Evolutionary conservation across 2,888 invertebrate species (phyloP), one percentile per base, ranked within the genome.

Genomic region (Timema podura): DNA sequence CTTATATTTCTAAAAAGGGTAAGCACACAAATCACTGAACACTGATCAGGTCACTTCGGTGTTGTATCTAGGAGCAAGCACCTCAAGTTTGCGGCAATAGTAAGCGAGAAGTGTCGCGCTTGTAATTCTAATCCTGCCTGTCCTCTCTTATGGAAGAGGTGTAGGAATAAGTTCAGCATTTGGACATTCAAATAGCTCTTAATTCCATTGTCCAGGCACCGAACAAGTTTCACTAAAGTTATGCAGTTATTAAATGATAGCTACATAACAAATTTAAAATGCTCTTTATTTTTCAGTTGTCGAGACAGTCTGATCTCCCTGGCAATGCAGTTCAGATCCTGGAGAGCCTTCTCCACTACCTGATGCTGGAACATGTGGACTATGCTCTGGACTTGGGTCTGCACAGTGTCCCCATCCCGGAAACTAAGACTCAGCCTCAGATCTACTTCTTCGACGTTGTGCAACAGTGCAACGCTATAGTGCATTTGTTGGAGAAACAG

Each of bases 361-460:
- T 99, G 16, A 87, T 96, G 76, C 87, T 88, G 2, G 97, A 99
- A 76, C 98, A 98, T 79, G 92, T 98, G 0, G 96, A 97, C 80
- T 99, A 99, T 81, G 98, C 98, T 0, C 83, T 99, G 6, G 98
- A 98, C 79, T 81, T 98, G 64, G 98, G 96, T 0, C 82, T 98
- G 65, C 95, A 94, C 80, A 90, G 91, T 44, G 91, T 95, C 73
- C 95, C 95, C 0, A 89, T 94, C 48, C 48, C 91, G 0, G 98
- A 99, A 80, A 92, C 91, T 75, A 94, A 95, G 82, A 86, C 86
- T 0, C 88, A 89, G 3, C 93, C 93, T 30, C 93, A 94, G 82
- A 89, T 97, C 73, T 91, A 95, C 80, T 98, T 98, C 83, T 97
- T 98, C 79, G 92, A 93, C 79, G 90, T 93, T 8, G 94, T 96